Evolutionary conservation across 2,888 invertebrate genomes (phyloP).

Genomic region (Ethmia dodecea): DNA sequence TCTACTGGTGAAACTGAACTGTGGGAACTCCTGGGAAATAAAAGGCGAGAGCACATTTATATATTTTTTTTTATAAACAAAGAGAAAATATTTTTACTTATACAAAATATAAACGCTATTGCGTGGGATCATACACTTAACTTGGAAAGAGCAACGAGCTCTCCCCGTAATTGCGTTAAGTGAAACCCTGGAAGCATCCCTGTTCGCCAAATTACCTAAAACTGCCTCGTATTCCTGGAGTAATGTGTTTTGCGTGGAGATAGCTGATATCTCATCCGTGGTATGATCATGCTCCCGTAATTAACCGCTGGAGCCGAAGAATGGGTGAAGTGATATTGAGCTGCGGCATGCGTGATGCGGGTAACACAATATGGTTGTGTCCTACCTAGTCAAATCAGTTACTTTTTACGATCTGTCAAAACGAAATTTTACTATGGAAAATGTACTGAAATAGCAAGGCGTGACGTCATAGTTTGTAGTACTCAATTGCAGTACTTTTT

Average conservation of each 20-base stretch:
- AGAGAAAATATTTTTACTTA: neutral
- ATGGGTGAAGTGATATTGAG: neutral
- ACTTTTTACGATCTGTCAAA: no score
- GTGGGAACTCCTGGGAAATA: no score
- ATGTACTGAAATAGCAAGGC: no score
- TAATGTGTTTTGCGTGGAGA: constrained; percentile 28
- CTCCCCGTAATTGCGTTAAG: constrained; percentile 35
- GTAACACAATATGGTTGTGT: no score
- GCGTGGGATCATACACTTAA: constrained; percentile 9
- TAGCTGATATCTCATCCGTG: constrained; percentile 12
- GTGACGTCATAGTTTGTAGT: no score
- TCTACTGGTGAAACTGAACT: no score
- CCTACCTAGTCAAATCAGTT: no score
- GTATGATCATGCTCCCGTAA: constrained; percentile 3
- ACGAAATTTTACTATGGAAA: no score
- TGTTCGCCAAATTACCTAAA: constrained; percentile 28
- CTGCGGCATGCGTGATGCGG: neutral
- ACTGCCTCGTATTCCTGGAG: constrained; percentile 25
- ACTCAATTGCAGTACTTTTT: no score
- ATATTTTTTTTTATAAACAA: no score
- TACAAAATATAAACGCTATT: neutral
- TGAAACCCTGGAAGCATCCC: constrained; percentile 27
- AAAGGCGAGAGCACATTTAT: no score
- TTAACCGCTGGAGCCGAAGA: constrained; percentile 8
- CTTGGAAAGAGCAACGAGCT: constrained; percentile 25